phyloP scores from a whole-genome alignment of 2,888 invertebrate species.

The Teleiodes luculella region DNA sequence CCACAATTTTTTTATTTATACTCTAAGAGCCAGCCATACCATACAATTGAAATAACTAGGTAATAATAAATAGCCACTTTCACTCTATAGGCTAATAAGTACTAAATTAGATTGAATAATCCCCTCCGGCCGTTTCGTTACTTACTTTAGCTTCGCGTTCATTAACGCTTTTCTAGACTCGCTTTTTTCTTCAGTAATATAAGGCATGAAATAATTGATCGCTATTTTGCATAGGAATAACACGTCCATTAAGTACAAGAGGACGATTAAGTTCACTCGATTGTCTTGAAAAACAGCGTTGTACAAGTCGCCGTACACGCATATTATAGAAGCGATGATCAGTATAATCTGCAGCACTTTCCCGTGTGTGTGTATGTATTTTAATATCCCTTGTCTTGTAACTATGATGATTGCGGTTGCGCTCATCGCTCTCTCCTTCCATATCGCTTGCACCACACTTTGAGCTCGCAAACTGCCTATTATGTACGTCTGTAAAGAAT shows the following conservation, averaged over 20 bases:
- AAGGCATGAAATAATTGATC: not conserved
- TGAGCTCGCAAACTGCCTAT: not conserved
- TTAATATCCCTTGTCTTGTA: not conserved
- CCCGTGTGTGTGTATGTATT: not conserved
- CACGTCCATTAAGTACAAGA: not conserved
- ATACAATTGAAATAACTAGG: too few relatives aligned
- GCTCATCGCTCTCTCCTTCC: not conserved
- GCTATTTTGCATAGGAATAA: not conserved
- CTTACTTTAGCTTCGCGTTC: not conserved
- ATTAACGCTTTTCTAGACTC: not conserved
- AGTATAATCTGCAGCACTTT: not conserved
- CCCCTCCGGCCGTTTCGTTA: too few relatives aligned
- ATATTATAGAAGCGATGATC: not conserved
- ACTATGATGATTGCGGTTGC: not conserved
- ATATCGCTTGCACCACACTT: not conserved
- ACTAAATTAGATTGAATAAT: too few relatives aligned
- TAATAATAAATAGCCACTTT: too few relatives aligned
- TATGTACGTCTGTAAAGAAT: slow-evolving; percentile 2
- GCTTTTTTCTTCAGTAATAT: not conserved
- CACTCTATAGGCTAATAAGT: too few relatives aligned
- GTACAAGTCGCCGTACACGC: not conserved
- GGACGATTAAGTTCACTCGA: not conserved
- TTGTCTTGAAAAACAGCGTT: not conserved
- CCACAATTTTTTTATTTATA: too few relatives aligned
- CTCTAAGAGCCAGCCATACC: too few relatives aligned